Evolutionary conservation across 2,888 invertebrate species (phyloP).

Genomic region (Polyommatus icarus): DNA sequence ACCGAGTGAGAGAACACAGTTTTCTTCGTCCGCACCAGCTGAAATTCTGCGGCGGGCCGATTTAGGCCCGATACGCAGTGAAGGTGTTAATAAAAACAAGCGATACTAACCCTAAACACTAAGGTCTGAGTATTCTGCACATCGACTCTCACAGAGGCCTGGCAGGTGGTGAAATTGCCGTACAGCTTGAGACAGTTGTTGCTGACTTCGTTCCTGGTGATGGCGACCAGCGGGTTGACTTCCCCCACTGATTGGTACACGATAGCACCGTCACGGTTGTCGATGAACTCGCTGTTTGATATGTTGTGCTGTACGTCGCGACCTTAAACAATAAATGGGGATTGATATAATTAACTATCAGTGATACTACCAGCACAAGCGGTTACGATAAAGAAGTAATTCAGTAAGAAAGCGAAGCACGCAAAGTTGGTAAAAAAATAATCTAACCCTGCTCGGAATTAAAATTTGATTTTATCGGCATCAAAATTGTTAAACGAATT

Average conservation of each 20-base stretch:
- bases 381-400: neutral
- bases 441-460: no score
- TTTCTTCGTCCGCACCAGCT: no score
- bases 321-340: conserved; percentile 74
- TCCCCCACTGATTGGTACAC: conserved; percentile 95
- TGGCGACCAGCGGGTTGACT: conserved; percentile 93
- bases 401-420: neutral
- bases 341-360: neutral
- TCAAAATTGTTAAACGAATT: no score
- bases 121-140: conserved; percentile 96
- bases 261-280: conserved; percentile 93
- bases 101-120: conserved; percentile 86
- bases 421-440: neutral
- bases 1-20: no score
- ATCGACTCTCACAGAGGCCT: conserved; percentile 90
- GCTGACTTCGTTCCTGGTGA: conserved; percentile 92
- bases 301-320: conserved; percentile 95
- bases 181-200: conserved; percentile 94
- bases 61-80: no score
- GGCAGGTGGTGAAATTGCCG: conserved; percentile 96
- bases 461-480: no score
- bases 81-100: no score
- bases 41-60: no score
- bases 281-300: conserved; percentile 88
- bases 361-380: neutral